Evolutionary conservation across 23 tunicate genomes (phyloP).

Genomic region (Halocynthia aurantium): DNA sequence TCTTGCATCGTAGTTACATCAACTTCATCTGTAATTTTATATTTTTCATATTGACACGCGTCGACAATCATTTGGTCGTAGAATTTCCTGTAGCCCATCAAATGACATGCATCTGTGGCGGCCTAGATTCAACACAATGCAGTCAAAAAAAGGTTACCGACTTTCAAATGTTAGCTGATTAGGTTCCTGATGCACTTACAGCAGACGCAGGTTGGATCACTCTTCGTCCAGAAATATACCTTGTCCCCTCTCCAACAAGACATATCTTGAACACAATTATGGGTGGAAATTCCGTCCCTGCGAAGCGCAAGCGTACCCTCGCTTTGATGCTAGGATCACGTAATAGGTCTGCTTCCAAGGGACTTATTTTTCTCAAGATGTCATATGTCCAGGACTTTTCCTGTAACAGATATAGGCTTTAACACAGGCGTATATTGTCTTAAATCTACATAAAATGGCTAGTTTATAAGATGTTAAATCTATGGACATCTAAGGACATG

Average conservation of each 20-base stretch:
- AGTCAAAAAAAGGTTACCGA: neutral
- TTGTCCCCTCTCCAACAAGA: constrained; percentile 68
- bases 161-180: neutral
- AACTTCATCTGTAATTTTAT: constrained; percentile 85
- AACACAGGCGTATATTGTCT: neutral
- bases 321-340: constrained; percentile 74
- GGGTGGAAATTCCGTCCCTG: constrained; percentile 87
- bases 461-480: no score
- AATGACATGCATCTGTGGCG: constrained; percentile 72
- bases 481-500: no score
- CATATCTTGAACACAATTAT: constrained; percentile 78
- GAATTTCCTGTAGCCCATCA: constrained; percentile 87
- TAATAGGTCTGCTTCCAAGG: constrained; percentile 63
- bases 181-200: constrained; percentile 12
- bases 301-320: constrained; percentile 85
- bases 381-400: constrained; percentile 90
- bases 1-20: constrained; percentile 88
- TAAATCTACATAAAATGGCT: no score
- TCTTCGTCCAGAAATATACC: constrained; percentile 71
- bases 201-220: constrained; percentile 67
- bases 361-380: constrained; percentile 72
- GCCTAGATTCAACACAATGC: constrained; percentile 39
- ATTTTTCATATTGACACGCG: constrained; percentile 92
- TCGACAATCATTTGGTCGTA: constrained; percentile 94
- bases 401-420: constrained; percentile 15